phyloP scores from a whole-genome alignment of 2,113 vertebrate genomes.

The Papio anubis region DNA sequence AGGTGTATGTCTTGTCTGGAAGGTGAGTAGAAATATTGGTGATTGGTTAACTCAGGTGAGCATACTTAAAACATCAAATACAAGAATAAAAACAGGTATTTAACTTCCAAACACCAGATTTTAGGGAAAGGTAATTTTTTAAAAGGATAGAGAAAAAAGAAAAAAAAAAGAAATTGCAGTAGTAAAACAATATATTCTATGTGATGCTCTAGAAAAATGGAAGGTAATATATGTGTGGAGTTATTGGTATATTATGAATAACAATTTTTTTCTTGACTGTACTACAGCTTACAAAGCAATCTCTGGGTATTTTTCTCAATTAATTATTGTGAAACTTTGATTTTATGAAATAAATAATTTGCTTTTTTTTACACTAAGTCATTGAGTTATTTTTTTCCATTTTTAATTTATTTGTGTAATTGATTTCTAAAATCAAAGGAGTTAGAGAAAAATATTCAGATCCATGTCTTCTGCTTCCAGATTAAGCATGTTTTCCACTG shows the following conservation, averaged over 20 bases:
- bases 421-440: background rate
- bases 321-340: background rate
- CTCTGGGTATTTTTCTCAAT: background rate
- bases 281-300: background rate
- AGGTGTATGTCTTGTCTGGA: background rate
- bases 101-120: background rate
- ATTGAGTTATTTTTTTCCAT: background rate
- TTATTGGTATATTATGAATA: background rate
- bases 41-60: background rate
- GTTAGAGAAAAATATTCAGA: background rate
- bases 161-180: background rate
- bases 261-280: no score
- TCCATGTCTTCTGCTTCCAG: background rate
- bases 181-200: background rate
- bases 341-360: background rate
- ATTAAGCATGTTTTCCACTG: background rate
- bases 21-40: background rate
- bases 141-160: background rate
- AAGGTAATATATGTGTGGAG: background rate
- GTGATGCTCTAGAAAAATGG: background rate
- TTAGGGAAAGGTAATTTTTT: background rate
- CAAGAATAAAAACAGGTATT: background rate
- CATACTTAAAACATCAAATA: background rate
- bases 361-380: background rate
- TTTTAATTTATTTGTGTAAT: background rate